Percentiles rank a stretch among this genome's conserved stretches.
Evolutionary conservation across 1,140 invertebrate species (phyloP).

Genomic region (Caenorhabditis inopinata): DNA sequence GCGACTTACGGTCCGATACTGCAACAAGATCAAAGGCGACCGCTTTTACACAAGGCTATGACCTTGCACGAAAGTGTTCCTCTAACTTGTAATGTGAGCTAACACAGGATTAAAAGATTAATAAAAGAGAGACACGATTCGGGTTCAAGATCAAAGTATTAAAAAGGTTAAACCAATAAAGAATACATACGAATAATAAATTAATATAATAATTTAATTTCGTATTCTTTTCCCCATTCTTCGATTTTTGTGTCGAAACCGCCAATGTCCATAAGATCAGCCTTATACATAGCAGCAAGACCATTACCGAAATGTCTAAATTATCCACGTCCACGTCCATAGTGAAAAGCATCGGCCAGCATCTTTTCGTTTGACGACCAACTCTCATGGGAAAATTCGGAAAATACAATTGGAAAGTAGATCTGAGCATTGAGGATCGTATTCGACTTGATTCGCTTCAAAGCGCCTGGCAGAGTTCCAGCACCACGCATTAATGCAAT

Average conservation of each 20-base stretch:
- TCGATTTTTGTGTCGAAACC: slow-evolving; percentile 88
- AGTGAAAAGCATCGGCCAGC: slow-evolving; percentile 52
- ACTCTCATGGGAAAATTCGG: slow-evolving; percentile 80
- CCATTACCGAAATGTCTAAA: slow-evolving; percentile 88
- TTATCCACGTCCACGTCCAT: slow-evolving; percentile 57
- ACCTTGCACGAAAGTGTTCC: too few species aligned
- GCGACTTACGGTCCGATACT: too few species aligned
- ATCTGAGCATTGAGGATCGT: slow-evolving; percentile 68
- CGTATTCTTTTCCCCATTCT: slow-evolving; percentile 91
- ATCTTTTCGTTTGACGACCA: slow-evolving; percentile 57
- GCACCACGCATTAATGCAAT: slow-evolving; percentile 67
- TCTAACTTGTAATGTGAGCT: too few species aligned
- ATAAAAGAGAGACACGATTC: too few species aligned
- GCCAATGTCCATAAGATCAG: slow-evolving; percentile 78
- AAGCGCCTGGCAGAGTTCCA: slow-evolving; percentile 68
- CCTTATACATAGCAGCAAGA: slow-evolving; percentile 84
- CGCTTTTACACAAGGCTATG: too few species aligned
- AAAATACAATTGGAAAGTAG: slow-evolving; percentile 96
- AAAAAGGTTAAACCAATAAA: too few species aligned
- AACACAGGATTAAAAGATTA: too few species aligned
- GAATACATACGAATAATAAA: too few species aligned
- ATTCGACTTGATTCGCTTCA: slow-evolving; percentile 67
- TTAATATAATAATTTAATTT: too few species aligned
- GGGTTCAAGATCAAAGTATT: too few species aligned
- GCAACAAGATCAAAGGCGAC: too few species aligned